Evolutionary conservation across 1,140 invertebrate species (phyloP).

Genomic region (Hylaeus anthracinus): DNA sequence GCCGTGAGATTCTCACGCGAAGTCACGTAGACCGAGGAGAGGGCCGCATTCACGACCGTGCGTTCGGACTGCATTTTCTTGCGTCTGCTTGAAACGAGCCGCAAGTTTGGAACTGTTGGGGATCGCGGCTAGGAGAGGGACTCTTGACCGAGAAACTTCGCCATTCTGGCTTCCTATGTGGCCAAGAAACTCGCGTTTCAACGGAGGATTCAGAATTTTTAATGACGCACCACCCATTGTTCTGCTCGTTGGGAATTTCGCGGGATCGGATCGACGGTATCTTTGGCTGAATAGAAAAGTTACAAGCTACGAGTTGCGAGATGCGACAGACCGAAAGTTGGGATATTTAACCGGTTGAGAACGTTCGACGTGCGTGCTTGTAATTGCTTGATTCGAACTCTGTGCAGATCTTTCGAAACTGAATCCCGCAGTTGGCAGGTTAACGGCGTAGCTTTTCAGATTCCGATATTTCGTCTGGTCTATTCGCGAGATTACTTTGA

Average conservation of each 20-base stretch:
- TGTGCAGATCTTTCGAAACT: too few relatives aligned
- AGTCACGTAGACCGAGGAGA: conserved; percentile 39
- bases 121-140: conserved; percentile 3
- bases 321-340: too few relatives aligned
- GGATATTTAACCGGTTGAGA: too few relatives aligned
- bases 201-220: conserved; percentile 18
- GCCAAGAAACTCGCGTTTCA: background rate
- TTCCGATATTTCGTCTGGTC: too few relatives aligned
- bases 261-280: background rate
- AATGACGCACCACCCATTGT: conserved; percentile 4
- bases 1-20: conserved; percentile 36
- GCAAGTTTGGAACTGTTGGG: conserved; percentile 39
- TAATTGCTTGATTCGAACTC: too few relatives aligned
- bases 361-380: too few relatives aligned
- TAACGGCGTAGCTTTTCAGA: too few relatives aligned
- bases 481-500: too few relatives aligned
- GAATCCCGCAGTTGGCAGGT: too few relatives aligned
- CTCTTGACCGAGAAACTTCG: conserved; percentile 35
- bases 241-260: background rate
- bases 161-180: conserved; percentile 13
- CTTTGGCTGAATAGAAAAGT: background rate
- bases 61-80: conserved; percentile 49
- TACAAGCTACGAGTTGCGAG: too few relatives aligned
- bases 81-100: conserved; percentile 37
- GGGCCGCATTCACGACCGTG: conserved; percentile 17